phyloP scores from a whole-genome alignment of 1,140 invertebrate species.

The Gerris buenoi region DNA sequence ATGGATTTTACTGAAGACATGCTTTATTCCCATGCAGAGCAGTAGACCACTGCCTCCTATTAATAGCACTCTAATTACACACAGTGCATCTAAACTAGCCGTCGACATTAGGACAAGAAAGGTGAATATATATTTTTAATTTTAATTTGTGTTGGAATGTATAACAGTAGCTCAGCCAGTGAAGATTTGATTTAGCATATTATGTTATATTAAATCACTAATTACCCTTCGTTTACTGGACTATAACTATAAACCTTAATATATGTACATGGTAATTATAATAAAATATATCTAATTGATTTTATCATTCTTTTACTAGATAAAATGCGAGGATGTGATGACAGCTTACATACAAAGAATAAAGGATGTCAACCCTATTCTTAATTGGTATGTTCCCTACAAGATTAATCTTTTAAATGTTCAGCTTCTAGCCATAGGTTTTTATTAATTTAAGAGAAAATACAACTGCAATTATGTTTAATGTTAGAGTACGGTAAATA shows the following conservation, averaged over 20 bases:
- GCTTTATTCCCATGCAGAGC: neutral
- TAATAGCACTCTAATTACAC: neutral
- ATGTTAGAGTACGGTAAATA: neutral
- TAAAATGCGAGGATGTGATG: constrained; percentile 43
- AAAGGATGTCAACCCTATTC: constrained; percentile 44
- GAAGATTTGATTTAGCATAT: neutral
- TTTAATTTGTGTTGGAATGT: neutral
- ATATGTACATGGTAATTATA: neutral
- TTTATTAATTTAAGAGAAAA: neutral
- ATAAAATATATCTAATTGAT: neutral
- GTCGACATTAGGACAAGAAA: neutral
- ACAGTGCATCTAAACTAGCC: neutral
- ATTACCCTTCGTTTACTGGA: neutral
- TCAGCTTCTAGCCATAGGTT: neutral
- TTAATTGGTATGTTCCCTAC: constrained; percentile 36
- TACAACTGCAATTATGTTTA: neutral
- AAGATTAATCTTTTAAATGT: neutral
- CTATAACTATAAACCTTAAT: neutral
- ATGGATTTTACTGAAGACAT: neutral
- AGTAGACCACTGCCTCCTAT: neutral
- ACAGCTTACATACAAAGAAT: constrained; percentile 46
- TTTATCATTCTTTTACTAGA: constrained; percentile 26
- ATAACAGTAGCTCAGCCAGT: neutral
- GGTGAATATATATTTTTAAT: neutral
- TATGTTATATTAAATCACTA: neutral